These are phyloP conservation scores for Streptopelia turtur DNA, from an alignment of 2,797 vertebrate species.

Conservation along the genomic window DNA sequence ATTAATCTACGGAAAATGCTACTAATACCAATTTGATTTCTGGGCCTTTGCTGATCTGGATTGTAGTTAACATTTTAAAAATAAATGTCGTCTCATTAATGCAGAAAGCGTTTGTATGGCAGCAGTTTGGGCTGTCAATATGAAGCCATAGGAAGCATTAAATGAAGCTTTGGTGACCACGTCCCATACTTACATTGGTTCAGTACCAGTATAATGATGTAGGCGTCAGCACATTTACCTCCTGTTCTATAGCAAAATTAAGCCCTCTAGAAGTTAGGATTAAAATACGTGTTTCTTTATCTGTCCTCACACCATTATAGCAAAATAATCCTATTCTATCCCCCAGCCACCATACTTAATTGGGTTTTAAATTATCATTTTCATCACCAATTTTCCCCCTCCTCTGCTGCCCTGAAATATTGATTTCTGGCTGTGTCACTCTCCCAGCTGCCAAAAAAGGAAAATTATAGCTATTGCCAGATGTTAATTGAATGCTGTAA, in stretches of 20 bases:
- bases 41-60: slow-evolving; percentile 48
- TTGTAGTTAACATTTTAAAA: slow-evolving; percentile 32
- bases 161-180: not conserved
- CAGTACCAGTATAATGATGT: not conserved
- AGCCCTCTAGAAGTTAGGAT: not conserved
- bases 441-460: slow-evolving; percentile 45
- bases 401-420: slow-evolving; percentile 1
- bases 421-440: not conserved
- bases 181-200: not conserved
- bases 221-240: not conserved
- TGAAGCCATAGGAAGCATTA: not conserved
- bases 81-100: not conserved
- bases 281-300: not conserved
- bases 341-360: not conserved
- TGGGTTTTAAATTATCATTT: slow-evolving; percentile 46
- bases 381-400: not conserved
- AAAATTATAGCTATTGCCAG: slow-evolving; percentile 55
- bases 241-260: not conserved
- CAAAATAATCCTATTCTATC: not conserved
- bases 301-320: not conserved
- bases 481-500: slow-evolving; percentile 42
- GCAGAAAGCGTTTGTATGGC: not conserved
- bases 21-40: slow-evolving; percentile 68
- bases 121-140: not conserved
- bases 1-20: slow-evolving; percentile 35